A percentile compares a stretch with the other conserved stretches of the same genome.
Evolutionary conservation across 1,140 invertebrate genomes (phyloP).

Genomic region (Drosophila insularis): DNA sequence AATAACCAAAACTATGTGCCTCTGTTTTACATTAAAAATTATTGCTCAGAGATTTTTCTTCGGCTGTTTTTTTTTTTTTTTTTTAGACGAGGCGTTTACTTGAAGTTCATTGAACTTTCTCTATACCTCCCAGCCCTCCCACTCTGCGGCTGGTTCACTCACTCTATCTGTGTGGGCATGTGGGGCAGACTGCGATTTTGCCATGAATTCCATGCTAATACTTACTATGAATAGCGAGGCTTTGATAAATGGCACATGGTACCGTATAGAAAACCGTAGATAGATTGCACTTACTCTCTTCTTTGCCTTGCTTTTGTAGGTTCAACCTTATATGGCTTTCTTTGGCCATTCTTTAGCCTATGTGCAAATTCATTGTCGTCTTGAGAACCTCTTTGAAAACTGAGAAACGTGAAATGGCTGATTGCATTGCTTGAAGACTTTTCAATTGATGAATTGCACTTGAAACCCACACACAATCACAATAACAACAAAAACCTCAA

Average conservation of each 20-base stretch:
- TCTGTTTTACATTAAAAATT: conserved; percentile 61
- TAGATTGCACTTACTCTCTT: neutral
- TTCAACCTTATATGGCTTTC: conserved; percentile 54
- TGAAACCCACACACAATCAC: conserved; percentile 20
- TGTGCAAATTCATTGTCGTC: conserved; percentile 49
- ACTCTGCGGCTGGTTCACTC: neutral
- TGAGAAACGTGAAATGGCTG: conserved; percentile 4
- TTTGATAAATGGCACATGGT: conserved; percentile 54
- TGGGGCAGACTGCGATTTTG: conserved; percentile 42
- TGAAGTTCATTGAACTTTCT: conserved; percentile 17
- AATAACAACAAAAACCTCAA: conserved; percentile 10
- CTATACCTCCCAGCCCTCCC: neutral
- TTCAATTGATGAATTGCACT: conserved; percentile 46
- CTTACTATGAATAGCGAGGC: conserved; percentile 46
- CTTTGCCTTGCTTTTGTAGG: conserved; percentile 3
- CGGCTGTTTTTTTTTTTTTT: neutral
- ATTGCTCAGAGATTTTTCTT: conserved; percentile 42
- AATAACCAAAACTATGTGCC: conserved; percentile 35
- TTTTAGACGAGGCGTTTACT: conserved; percentile 48
- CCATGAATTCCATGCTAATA: conserved; percentile 19
- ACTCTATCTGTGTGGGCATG: conserved; percentile 31
- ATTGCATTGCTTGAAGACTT: conserved; percentile 26
- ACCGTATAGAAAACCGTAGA: conserved; percentile 17
- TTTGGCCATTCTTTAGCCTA: conserved; percentile 17
- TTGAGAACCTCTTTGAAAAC: conserved; percentile 19